Evolutionary conservation across 2,113 vertebrate genomes (phyloP).

Genomic region (Sorex fumeus): DNA sequence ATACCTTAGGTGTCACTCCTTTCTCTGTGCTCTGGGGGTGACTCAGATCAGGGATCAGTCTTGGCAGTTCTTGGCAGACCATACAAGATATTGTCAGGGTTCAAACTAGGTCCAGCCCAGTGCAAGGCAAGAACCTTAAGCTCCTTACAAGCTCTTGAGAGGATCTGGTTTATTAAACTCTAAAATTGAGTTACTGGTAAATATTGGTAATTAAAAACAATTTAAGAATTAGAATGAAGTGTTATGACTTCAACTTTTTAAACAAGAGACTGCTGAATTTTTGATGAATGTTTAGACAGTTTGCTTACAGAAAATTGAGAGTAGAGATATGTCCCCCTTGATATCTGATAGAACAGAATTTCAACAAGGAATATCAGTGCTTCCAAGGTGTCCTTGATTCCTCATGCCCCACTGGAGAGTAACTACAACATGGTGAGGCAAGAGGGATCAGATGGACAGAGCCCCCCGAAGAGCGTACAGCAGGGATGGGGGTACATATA

Average conservation of each 20-base stretch:
- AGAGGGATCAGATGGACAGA: not conserved
- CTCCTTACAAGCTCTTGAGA: no score
- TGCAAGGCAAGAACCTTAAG: no score
- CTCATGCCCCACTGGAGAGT: not conserved
- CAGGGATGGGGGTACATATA: not conserved
- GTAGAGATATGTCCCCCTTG: not conserved
- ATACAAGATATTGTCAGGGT: no score
- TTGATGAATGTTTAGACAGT: slow-evolving; percentile 34
- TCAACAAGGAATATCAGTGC: not conserved
- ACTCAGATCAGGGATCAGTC: no score
- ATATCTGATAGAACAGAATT: not conserved
- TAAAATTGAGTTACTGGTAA: not conserved
- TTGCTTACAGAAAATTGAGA: slow-evolving; percentile 27
- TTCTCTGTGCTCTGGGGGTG: no score
- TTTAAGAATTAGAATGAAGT: not conserved
- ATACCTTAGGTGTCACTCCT: no score
- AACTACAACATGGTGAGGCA: not conserved
- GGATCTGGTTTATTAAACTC: no score
- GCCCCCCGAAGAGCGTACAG: not conserved
- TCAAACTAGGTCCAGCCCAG: no score
- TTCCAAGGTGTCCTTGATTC: not conserved
- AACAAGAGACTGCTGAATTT: not conserved
- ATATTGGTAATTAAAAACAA: not conserved
- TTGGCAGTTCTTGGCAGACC: no score
- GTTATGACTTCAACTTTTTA: not conserved